Conservation (phyloP, 2,888 invertebrate species). For the Xanthorhoe spadicearia region DNA sequence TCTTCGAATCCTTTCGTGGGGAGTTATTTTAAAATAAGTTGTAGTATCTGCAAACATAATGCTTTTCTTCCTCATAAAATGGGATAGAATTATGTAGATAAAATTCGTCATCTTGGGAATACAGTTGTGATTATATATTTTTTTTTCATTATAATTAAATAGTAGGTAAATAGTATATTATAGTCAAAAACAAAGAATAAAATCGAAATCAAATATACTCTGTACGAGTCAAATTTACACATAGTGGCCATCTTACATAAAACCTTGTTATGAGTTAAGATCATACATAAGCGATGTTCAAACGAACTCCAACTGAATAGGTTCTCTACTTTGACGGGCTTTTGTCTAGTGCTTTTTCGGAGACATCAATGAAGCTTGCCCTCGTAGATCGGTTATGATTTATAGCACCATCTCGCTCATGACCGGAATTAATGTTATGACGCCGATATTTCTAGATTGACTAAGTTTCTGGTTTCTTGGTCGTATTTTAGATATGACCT, state of each 20-base stretch:
- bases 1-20: too few species aligned
- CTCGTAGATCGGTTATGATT: conserved; percentile 53
- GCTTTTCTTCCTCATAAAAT: too few species aligned
- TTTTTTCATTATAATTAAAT: too few species aligned
- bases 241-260: background rate
- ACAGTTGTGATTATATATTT: too few species aligned
- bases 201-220: too few species aligned
- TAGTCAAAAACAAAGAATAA: too few species aligned
- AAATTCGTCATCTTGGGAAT: too few species aligned
- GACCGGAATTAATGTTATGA: conserved; percentile 59
- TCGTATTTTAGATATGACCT: background rate
- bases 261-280: conserved; percentile 19
- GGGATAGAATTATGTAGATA: too few species aligned
- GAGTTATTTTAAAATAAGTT: too few species aligned
- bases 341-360: conserved; percentile 42
- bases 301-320: background rate
- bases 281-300: background rate
- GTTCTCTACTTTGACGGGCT: conserved; percentile 2
- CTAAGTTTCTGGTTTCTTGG: conserved; percentile 23
- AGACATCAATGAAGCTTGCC: conserved; percentile 51
- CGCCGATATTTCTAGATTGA: conserved; percentile 41
- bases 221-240: too few species aligned
- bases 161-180: too few species aligned
- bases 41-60: too few species aligned
- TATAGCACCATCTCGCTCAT: conserved; percentile 52